A percentile compares a stretch with the other conserved stretches of the same genome.
Conservation (phyloP, 2,113 vertebrate species). For the Apaloderma vittatum region DNA sequence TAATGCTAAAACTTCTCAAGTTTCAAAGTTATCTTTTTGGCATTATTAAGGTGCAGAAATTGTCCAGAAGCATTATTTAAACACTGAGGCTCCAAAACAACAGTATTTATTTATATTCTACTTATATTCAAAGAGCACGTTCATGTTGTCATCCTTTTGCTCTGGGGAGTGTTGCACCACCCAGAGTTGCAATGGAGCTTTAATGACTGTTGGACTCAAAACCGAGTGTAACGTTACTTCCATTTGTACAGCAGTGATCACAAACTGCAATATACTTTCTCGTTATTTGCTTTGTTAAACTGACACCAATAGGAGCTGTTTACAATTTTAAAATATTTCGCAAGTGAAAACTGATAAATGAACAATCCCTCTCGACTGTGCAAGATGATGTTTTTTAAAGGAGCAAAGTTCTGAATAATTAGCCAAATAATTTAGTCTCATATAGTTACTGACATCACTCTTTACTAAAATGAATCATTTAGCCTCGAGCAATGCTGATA, state of each 20-base stretch:
- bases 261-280: background rate
- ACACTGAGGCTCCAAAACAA: background rate
- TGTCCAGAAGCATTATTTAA: background rate
- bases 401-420: constrained; percentile 26
- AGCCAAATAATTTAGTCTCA: constrained; percentile 1
- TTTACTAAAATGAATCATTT: constrained; percentile 12
- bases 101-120: background rate
- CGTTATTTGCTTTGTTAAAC: background rate
- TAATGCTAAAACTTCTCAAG: background rate
- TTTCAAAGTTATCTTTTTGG: background rate
- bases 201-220: too few species aligned
- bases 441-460: background rate
- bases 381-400: background rate
- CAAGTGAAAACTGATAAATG: background rate
- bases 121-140: background rate
- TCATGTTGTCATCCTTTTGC: background rate
- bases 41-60: background rate
- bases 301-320: background rate
- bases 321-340: constrained; percentile 13
- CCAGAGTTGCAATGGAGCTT: background rate
- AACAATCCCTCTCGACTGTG: background rate
- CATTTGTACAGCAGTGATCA: background rate
- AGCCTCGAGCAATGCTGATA: background rate
- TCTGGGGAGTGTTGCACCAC: background rate
- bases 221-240: background rate